These are phyloP conservation scores for Thecocarcelia acutangulata DNA, from an alignment of 2,888 invertebrate species.

Conservation along the genomic window DNA sequence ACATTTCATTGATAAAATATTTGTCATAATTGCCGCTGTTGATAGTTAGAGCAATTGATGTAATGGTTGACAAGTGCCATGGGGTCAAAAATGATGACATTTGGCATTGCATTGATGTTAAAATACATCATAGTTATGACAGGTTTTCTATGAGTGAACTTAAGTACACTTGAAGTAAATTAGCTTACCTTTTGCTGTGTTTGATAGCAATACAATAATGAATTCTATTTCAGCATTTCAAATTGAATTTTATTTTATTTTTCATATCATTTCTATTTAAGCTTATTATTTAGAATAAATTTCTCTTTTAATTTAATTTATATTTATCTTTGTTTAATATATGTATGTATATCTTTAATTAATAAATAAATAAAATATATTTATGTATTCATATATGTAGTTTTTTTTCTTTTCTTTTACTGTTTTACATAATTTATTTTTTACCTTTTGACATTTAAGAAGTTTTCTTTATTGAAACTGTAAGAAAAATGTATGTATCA, in stretches of 20 bases:
- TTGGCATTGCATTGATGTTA: no score
- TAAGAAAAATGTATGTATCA: constrained; percentile 2
- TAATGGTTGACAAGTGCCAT: no score
- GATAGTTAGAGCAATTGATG: no score
- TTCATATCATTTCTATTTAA: constrained; percentile 62
- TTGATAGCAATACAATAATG: neutral
- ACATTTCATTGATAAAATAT: no score
- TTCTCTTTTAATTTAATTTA: constrained; percentile 56
- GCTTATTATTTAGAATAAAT: constrained; percentile 62
- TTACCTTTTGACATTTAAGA: constrained; percentile 52
- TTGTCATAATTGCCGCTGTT: no score
- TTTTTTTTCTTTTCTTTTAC: constrained; percentile 27
- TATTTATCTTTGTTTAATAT: constrained; percentile 52
- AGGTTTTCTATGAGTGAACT: no score
- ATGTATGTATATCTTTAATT: constrained; percentile 46
- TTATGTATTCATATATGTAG: constrained; percentile 39
- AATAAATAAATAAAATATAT: constrained; percentile 67
- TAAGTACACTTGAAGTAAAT: no score
- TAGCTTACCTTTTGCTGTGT: no score
- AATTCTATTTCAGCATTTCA: constrained; percentile 57
- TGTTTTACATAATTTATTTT: neutral
- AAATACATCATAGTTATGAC: no score
- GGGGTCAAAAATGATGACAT: no score
- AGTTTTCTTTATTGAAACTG: constrained; percentile 43
- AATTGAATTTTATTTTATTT: constrained; percentile 63